Evolutionary conservation across 2,797 vertebrate genomes (phyloP), one percentile per base, ranked within the genome.

Genomic region (Argyrosomus regius): DNA sequence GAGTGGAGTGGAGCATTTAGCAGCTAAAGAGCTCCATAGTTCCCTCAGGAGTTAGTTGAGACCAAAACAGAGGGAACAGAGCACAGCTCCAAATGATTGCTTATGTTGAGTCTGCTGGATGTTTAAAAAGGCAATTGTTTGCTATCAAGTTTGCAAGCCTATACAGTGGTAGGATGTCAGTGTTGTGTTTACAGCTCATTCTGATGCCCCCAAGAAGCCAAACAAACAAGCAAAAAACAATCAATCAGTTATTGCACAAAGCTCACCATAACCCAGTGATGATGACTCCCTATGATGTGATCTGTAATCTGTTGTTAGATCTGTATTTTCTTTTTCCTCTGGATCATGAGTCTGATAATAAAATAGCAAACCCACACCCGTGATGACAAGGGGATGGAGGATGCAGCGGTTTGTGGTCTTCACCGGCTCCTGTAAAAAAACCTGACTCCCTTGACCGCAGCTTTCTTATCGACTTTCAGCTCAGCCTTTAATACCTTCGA

Each of bases 401-500:
- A 77, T 74, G 62, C 26, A 50, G 61, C 5, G 43, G 72, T 65
- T 70, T 71, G 70, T 31, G 75, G 60, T 71, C 68, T 70, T 63
- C 63, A 35, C 26, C 58, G n/a, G 46, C 0, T 24, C 14, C 54
- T 65, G 73, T 75, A 74, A 82, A 45, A 39, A 43, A 81, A 83
- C 48, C 64, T 1, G 24, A 50, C 66, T 85, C 67, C 26, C 65
- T 66, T 71, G 80, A 85, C 80, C 80, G 58, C 52, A 72, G 82
- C 72, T 87, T 83, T 62, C 79, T 78, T 81, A 89, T 88, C 41
- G 74, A 87, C 87, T 84, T 87, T 77, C 54, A 68, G 78, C 75
- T 91, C 75, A 89, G 83, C 76, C 70, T 83, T 84, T 88, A 86
- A 85, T 82, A 76, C 81, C 87, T 65, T 75, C 20, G 66, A 81